Conservation (phyloP, 2,797 vertebrate species). For the Kryptolebias ocellatus region DNA sequence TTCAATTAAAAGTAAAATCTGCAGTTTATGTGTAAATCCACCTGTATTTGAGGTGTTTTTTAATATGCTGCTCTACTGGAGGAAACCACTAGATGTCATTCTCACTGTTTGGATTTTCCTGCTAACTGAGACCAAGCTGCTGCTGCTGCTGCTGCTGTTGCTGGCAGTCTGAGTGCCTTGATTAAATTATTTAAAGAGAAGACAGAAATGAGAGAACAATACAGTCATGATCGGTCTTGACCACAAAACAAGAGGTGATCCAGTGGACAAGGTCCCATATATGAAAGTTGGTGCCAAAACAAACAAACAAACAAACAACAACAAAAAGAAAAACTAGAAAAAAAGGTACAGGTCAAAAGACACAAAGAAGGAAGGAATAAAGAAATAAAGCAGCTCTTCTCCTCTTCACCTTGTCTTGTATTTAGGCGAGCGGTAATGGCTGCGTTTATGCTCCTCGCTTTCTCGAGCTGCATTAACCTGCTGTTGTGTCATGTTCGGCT, state of each 20-base stretch:
- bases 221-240: slow-evolving; percentile 37
- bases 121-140: slow-evolving; percentile 14
- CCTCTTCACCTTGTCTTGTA: slow-evolving; percentile 9
- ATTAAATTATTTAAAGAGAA: slow-evolving; percentile 27
- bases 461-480: slow-evolving; percentile 63
- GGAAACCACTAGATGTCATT: slow-evolving; percentile 73
- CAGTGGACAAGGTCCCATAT: slow-evolving; percentile 33
- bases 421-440: slow-evolving; percentile 41
- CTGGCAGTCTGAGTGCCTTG: slow-evolving; percentile 1
- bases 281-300: not conserved
- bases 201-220: slow-evolving; percentile 39
- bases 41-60: not conserved
- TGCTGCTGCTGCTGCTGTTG: slow-evolving; percentile 10
- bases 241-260: slow-evolving; percentile 20
- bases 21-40: not conserved
- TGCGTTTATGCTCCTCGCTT: slow-evolving; percentile 24
- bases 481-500: slow-evolving; percentile 60
- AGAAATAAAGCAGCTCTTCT: not conserved
- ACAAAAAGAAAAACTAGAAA: not conserved
- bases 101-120: slow-evolving; percentile 48
- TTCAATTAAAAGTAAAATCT: not conserved
- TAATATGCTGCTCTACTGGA: not conserved
- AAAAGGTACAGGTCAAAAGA: slow-evolving; percentile 26
- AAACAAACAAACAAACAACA: not conserved
- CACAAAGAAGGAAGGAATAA: not conserved